phyloP scores from a whole-genome alignment of 2,113 vertebrate genomes.

The Sylvietta virens region DNA sequence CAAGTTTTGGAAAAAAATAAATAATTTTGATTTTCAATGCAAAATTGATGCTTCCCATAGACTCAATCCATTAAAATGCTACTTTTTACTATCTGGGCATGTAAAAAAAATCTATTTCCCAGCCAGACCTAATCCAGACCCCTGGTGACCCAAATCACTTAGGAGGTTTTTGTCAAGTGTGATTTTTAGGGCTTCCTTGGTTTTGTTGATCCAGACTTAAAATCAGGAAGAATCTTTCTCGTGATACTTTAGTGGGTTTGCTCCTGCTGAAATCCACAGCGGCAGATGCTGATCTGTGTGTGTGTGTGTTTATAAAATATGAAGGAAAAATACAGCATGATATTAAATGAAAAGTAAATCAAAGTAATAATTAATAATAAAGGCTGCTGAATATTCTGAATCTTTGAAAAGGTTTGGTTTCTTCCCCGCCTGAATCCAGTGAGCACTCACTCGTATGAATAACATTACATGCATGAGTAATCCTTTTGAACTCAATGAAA shows the following conservation, averaged over 20 bases:
- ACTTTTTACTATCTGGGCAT: not conserved
- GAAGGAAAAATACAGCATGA: not conserved
- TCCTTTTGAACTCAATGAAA: conserved; percentile 51
- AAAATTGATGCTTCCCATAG: not conserved
- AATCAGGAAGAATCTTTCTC: fast-evolving
- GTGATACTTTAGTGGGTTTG: not conserved
- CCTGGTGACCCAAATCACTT: not conserved
- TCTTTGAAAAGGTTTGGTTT: conserved; percentile 19
- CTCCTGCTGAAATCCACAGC: not conserved
- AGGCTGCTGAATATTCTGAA: conserved; percentile 3
- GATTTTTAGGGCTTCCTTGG: not conserved
- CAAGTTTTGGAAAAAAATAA: not conserved
- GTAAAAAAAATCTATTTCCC: not conserved
- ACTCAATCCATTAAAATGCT: not conserved
- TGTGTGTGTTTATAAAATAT: not conserved
- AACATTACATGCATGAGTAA: conserved; percentile 46
- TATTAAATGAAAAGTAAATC: conserved; percentile 35
- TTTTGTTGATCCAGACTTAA: not conserved
- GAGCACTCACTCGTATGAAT: conserved; percentile 50
- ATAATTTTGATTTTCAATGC: not conserved
- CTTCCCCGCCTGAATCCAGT: not conserved
- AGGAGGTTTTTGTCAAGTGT: not conserved
- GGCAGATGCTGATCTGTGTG: not conserved
- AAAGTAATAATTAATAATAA: conserved; percentile 37
- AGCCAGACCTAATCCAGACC: not conserved